Conservation (phyloP, 2,888 invertebrate genomes). For the Stenchaetothrips biformis region DNA sequence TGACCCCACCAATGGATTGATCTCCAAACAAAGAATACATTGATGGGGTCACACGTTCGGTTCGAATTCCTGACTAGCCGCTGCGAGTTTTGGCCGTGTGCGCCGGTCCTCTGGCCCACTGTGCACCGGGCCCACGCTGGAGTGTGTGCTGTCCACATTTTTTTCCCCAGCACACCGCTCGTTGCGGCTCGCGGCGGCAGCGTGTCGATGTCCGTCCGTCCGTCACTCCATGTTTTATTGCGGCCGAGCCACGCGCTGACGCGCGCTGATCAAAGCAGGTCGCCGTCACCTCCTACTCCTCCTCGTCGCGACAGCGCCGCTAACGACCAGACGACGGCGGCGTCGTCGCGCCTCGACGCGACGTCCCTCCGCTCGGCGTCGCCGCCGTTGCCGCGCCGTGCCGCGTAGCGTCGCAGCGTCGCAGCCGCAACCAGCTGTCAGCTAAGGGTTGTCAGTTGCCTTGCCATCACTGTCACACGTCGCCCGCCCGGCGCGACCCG, state of each 20-base stretch:
- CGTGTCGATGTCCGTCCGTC: no score
- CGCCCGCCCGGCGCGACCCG: slow-evolving; percentile 4
- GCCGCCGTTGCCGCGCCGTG: not conserved
- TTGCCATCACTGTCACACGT: not conserved
- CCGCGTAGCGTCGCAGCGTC: not conserved
- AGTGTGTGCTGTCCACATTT: not conserved
- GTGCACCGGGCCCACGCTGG: not conserved
- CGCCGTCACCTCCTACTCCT: not conserved
- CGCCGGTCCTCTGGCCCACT: no score
- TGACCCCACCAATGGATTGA: no score
- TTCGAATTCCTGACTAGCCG: no score
- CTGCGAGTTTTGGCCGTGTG: no score
- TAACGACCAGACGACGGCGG: not conserved
- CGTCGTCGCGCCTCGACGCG: not conserved
- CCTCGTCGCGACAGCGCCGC: not conserved
- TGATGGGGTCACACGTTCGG: no score
- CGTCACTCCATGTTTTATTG: no score
- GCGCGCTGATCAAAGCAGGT: slow-evolving; percentile 4
- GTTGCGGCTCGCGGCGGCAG: no score
- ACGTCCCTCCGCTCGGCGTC: not conserved
- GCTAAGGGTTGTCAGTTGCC: not conserved
- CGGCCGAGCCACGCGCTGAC: not conserved
- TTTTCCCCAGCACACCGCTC: no score
- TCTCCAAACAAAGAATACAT: no score
- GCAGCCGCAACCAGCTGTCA: not conserved